Evolutionary conservation across 2,888 invertebrate genomes (phyloP).

Genomic region (Unio delphinus): DNA sequence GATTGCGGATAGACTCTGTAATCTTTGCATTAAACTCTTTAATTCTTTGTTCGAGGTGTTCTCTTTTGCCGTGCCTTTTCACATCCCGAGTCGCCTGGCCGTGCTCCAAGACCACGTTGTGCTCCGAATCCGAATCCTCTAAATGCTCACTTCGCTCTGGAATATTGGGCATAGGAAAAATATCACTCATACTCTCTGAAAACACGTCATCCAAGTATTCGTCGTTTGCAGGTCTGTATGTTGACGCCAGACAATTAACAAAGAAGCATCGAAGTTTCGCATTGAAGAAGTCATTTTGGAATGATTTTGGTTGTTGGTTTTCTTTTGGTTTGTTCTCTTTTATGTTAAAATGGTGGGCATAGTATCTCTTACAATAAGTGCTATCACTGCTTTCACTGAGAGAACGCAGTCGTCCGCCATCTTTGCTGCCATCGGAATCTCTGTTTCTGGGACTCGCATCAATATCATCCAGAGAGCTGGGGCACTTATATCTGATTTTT

Average conservation of each 20-base stretch:
- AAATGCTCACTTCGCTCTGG: too few species aligned
- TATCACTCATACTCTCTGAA: too few species aligned
- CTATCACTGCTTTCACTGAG: slow-evolving; percentile 20
- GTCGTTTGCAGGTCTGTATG: too few species aligned
- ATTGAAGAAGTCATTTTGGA: slow-evolving; percentile 27
- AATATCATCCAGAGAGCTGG: slow-evolving; percentile 31
- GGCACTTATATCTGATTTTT: slow-evolving; percentile 28
- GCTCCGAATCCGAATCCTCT: too few species aligned
- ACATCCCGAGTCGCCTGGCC: too few species aligned
- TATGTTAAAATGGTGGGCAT: slow-evolving; percentile 29
- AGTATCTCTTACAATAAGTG: slow-evolving; percentile 27
- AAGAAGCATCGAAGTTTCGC: slow-evolving; percentile 24
- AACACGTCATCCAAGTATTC: too few species aligned
- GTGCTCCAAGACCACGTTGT: too few species aligned
- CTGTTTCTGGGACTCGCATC: slow-evolving; percentile 14
- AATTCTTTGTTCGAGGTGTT: too few species aligned
- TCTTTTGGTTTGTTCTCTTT: slow-evolving; percentile 11
- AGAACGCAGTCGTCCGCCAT: slow-evolving; percentile 19
- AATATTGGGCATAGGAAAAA: too few species aligned
- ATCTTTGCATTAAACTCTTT: too few species aligned
- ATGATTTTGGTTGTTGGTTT: slow-evolving; percentile 4
- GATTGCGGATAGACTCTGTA: too few species aligned
- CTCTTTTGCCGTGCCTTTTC: too few species aligned
- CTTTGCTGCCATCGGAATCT: slow-evolving; percentile 3
- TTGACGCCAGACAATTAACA: slow-evolving; percentile 7